Evolutionary conservation across 2,888 invertebrate genomes (phyloP).

Genomic region (Cremastobaeus sp.): DNA sequence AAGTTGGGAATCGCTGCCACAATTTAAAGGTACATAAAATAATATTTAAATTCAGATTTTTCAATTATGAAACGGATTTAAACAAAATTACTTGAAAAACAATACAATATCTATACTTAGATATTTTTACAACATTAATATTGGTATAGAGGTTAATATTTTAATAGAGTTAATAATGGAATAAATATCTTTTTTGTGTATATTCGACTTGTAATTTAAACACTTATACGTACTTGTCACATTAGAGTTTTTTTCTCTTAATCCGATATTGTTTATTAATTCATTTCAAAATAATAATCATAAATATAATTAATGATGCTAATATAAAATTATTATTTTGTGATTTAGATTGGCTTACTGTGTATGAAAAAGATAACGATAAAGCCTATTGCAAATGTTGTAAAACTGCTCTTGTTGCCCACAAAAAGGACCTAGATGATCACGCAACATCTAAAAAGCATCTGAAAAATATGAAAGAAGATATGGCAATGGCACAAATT

Average conservation of each 20-base stretch:
- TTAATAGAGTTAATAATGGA: too few species aligned
- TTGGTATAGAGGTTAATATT: too few species aligned
- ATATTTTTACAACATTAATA: too few species aligned
- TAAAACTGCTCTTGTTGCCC: constrained; percentile 55
- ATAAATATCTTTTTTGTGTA: too few species aligned
- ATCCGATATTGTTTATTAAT: too few species aligned
- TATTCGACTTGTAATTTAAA: too few species aligned
- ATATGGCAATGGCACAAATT: constrained; percentile 27
- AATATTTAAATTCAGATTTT: not conserved
- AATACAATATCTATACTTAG: not conserved
- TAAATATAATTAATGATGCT: not conserved
- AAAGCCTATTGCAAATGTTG: constrained; percentile 36
- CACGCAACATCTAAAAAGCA: constrained; percentile 66
- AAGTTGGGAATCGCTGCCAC: not conserved
- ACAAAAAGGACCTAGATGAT: constrained; percentile 65
- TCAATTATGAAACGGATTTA: too few species aligned
- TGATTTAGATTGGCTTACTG: constrained; percentile 16
- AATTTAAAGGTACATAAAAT: constrained; percentile 2
- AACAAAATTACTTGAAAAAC: not conserved
- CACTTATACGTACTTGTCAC: too few species aligned
- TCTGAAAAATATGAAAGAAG: constrained; percentile 50
- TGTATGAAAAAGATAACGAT: constrained; percentile 1
- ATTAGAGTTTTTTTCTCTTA: too few species aligned
- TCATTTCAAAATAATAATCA: not conserved
- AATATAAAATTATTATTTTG: too few species aligned